Evolutionary conservation across 2,888 invertebrate genomes (phyloP), one percentile per base, ranked within the genome.

Genomic region (Cryptosula pallasiana): DNA sequence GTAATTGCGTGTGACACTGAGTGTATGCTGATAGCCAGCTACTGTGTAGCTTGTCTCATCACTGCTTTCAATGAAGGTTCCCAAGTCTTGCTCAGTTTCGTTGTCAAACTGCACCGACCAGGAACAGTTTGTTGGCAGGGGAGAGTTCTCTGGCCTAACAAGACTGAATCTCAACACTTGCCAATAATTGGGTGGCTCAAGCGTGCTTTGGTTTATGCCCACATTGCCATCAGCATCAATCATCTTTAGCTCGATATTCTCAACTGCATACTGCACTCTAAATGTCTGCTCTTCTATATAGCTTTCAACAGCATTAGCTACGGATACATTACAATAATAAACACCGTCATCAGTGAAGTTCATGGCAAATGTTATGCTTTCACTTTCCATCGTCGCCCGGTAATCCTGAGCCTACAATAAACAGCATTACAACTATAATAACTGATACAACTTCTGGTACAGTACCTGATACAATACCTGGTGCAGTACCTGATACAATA

Each of bases 121-220:
- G 3, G 63, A 63, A n/a, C 63, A 63, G 32, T 63, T 63, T 3
- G 63, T 63, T 9, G 63, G 63, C 2, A 27, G 32, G n/a, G 25
- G 13, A 2, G 32, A 9, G 9, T 32, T 9, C 32, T 27, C 5
- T 5, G 63, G 32, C n/a, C 63, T 63, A 2, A 29, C 2, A 5
- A 63, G 34, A 27, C 25, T 34, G n/a, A 63, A 63, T 13, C 5
- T 27, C 32, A 63, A 63, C 5, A 13, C 34, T 32, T 63, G 16
- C 9, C 63, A 25, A 27, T 63, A 63, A 3, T 2, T 13, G 13
- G 63, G 63, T 20, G 5, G 5, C 20, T 45, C 45, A 45, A 45
- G 45, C 5, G 20, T 45, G 9, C 20, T 45, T 20, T 45, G 9
- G 5, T 5, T 45, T 45, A 20, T 20, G 20, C 45, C 45, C 5